A percentile compares a stretch with the other conserved stretches of the same genome.
These are phyloP conservation scores for Sebastes cheni DNA, from an alignment of 2,797 vertebrate species.

Conservation along the genomic window DNA sequence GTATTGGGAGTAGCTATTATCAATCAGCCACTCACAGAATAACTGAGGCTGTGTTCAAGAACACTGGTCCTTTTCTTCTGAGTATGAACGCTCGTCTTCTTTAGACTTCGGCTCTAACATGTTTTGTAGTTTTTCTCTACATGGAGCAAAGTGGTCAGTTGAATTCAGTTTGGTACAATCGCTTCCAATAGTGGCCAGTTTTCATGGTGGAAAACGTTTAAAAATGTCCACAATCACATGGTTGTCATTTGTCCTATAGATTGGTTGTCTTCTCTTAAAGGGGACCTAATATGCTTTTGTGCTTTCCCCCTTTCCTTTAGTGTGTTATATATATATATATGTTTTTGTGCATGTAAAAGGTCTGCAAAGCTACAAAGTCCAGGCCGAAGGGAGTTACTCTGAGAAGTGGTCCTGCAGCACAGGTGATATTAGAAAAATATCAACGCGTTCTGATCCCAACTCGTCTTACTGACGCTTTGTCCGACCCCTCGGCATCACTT, in stretches of 20 bases:
- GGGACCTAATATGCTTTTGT: too few species aligned
- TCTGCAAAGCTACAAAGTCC: too few species aligned
- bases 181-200: not conserved
- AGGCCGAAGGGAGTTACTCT: too few species aligned
- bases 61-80: conserved; percentile 10
- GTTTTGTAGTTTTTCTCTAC: not conserved
- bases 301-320: too few species aligned
- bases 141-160: not conserved
- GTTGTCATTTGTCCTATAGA: not conserved
- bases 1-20: not conserved
- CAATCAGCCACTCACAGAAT: conserved; percentile 11
- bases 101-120: not conserved
- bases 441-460: too few species aligned
- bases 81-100: not conserved
- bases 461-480: too few species aligned
- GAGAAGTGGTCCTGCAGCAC: too few species aligned
- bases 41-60: not conserved
- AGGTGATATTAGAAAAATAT: too few species aligned
- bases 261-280: not conserved
- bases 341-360: too few species aligned
- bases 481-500: too few species aligned
- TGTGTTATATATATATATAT: too few species aligned
- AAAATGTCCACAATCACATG: not conserved
- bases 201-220: not conserved
- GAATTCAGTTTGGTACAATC: not conserved